phyloP scores from a whole-genome alignment of 2,888 invertebrate species.

The Agonum fuliginosum region DNA sequence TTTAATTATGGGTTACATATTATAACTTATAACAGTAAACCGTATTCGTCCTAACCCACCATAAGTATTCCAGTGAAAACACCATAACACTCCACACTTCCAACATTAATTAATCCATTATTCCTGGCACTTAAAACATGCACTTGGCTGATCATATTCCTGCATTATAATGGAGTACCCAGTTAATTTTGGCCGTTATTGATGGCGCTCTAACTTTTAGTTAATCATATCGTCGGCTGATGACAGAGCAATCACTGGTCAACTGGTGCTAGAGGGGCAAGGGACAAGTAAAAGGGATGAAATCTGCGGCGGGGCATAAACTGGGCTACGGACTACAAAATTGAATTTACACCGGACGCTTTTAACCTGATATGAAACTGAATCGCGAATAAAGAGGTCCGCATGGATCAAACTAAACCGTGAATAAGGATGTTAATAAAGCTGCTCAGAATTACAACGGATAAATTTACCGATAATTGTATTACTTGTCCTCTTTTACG shows the following conservation, averaged over 20 bases:
- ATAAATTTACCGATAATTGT: background rate
- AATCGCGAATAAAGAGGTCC: slow-evolving; percentile 19
- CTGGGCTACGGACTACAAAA: slow-evolving; percentile 11
- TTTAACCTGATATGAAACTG: background rate
- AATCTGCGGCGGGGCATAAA: background rate
- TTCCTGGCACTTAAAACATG: background rate
- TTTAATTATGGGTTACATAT: too few species aligned
- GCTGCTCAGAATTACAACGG: background rate
- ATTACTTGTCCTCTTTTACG: background rate
- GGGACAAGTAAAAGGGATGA: background rate
- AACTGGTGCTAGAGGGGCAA: background rate
- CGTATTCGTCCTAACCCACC: too few species aligned
- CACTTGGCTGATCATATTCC: background rate
- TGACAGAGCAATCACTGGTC: slow-evolving; percentile 19
- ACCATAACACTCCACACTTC: background rate
- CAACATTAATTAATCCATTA: slow-evolving; percentile 10
- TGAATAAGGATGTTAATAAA: slow-evolving; percentile 1
- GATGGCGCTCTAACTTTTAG: slow-evolving; percentile 39
- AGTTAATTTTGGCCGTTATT: slow-evolving; percentile 11
- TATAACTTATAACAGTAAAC: too few species aligned
- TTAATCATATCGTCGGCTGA: slow-evolving; percentile 12
- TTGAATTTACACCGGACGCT: slow-evolving; percentile 39
- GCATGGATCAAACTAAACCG: background rate
- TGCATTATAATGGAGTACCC: background rate
- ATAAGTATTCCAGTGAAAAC: too few species aligned